Evolutionary conservation across 1,140 invertebrate species (phyloP).

Genomic region (Bombus turneri): DNA sequence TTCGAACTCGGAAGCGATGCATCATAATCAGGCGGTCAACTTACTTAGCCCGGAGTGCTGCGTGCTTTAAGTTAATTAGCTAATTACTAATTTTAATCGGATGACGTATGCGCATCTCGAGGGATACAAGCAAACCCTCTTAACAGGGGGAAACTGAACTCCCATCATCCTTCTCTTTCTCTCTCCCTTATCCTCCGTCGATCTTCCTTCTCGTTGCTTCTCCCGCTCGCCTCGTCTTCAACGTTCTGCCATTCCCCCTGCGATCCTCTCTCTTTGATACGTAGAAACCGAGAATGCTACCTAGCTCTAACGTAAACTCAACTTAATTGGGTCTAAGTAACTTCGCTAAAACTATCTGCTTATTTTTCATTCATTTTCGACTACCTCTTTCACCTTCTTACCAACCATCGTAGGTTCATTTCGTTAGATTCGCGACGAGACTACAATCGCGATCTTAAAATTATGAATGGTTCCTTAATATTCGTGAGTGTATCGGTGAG

Average conservation of each 20-base stretch:
- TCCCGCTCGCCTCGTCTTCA: not conserved
- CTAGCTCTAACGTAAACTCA: constrained; percentile 56
- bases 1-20: constrained; percentile 77
- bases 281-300: constrained; percentile 53
- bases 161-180: constrained; percentile 36
- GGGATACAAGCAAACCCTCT: constrained; percentile 84
- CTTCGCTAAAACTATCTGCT: constrained; percentile 70
- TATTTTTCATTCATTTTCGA: constrained; percentile 67
- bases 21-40: constrained; percentile 83
- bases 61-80: constrained; percentile 82
- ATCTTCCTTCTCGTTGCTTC: not conserved
- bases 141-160: constrained; percentile 72
- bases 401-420: not conserved
- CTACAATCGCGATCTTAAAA: not conserved
- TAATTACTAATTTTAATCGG: constrained; percentile 84
- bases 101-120: constrained; percentile 83
- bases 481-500: not conserved
- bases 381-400: not conserved
- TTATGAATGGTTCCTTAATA: constrained; percentile 18
- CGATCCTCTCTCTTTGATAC: constrained; percentile 55
- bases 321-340: constrained; percentile 75
- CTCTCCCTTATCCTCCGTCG: not conserved
- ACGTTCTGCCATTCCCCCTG: not conserved
- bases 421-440: not conserved
- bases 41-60: constrained; percentile 78